phyloP scores from a whole-genome alignment of 2,113 vertebrate species.

The Chloebia gouldiae region DNA sequence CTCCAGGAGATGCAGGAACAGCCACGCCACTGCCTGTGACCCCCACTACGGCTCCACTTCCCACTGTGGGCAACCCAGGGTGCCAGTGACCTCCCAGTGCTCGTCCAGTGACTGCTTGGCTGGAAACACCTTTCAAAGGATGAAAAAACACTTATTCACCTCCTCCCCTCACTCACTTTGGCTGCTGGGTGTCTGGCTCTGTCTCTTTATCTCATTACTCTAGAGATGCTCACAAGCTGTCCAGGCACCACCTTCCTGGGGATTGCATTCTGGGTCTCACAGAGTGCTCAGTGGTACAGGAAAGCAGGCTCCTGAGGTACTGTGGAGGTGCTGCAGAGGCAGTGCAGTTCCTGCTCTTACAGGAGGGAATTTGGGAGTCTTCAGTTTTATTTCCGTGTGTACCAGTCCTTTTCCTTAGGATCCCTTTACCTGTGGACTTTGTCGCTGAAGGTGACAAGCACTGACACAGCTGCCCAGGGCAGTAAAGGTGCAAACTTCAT shows the following conservation, averaged over 20 bases:
- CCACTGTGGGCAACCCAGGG: neutral
- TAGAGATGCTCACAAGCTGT: neutral
- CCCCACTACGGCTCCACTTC: neutral
- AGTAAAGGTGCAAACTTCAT: neutral
- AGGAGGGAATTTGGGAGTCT: neutral
- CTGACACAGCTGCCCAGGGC: neutral
- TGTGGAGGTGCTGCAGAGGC: neutral
- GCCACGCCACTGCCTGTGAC: accelerated
- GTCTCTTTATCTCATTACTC: neutral
- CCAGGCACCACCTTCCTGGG: neutral
- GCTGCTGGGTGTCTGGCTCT: neutral
- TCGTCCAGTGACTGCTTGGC: neutral
- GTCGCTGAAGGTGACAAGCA: neutral
- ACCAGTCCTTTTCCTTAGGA: neutral
- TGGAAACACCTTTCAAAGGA: accelerated
- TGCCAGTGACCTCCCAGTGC: neutral
- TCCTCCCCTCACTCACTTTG: accelerated
- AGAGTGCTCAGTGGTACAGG: neutral
- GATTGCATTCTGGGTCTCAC: neutral
- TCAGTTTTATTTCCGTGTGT: neutral
- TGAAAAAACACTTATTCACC: accelerated
- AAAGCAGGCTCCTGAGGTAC: neutral
- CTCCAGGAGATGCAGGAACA: neutral
- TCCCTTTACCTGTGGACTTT: neutral
- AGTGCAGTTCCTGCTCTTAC: neutral